Base-by-base conservation (phyloP, 2,113 vertebrate genomes). In the Columbina picui region DNA sequence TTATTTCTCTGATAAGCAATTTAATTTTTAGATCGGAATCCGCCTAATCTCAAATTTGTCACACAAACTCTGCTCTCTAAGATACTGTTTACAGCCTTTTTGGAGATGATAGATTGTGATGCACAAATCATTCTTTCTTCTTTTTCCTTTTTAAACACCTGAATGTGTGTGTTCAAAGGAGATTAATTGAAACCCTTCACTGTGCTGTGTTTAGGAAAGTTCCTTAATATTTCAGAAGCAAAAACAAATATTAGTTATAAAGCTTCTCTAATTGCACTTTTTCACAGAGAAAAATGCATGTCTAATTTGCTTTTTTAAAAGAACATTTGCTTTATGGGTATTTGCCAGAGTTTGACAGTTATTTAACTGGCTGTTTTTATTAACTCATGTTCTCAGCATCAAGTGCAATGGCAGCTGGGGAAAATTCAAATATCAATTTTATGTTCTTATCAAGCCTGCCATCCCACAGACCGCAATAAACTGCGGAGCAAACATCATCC, bases 351-450 rank as follows among this genome's bases (percentile, higher is more conserved):
- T 96, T 93, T 97, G 97, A 94, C 96, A 97, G 73, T 98, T 97
- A 97, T 94, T 97, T 98, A 97, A 97, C 97, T 97, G 87, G 89
- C 93, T 98, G 95, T 68, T 97, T 96, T 98, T 98, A 98, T 97
- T 96, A 98, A 96, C 95, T 96, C 87, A 0, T 96, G 95, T 96
- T 97, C 94, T 84, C 80, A 63, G 94, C 80, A 65, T 95, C 89
- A 70, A 97, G 93, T 92, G 93, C 91, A 94, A 93, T 94, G 96
- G 87, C 97, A 97, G 96, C 96, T 92, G 94, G 95, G 83, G 83
- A 94, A 97, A 94, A 96, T 67, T 93, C 94, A 90, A 96, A 96
- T 96, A 96, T 87, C 95, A 93, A 19, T 96, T 96, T 97, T 69
- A 96, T 74, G 84, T 92, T 79, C 92, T 95, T 94, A 80, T 95